Base-by-base conservation (phyloP, 2,113 vertebrate genomes). In the Clarias magur region DNA sequence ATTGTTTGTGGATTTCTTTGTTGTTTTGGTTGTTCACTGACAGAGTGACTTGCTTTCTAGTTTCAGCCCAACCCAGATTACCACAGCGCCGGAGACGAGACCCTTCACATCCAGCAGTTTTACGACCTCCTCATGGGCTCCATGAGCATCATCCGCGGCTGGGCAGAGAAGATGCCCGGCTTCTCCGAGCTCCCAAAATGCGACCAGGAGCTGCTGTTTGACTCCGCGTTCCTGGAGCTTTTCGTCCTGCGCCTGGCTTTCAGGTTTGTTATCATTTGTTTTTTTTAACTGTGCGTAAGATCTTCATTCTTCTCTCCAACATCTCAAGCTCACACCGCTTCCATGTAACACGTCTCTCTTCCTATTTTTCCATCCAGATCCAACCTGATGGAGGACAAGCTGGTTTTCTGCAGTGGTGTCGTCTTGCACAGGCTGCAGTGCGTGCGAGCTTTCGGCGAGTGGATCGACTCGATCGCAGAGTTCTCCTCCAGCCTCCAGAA, bases 181-280 rank as follows among this genome's bases (percentile, higher is more conserved):
- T 98, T 98, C n/a, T 90, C 94, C 0, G 97, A 97, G 0, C 94
- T 99, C 0, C 96, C 96, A 0, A 97, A 96, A 90, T 95, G 96
- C 0, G 98, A 99, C 94, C 98, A 99, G 88, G 98, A 99, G 85
- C 95, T 99, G 67, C 98, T 99, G 78, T 99, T 99, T 70, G 97
- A 99, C 76, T 99, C 98, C 0, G 97, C 98, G 62, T 99, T 99
- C 93, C 93, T 99, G 93, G 98, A 99, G 94, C 97, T 99, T 0
- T 99, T 99, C 42, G 98, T 99, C 65, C 93, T 99, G 86, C 95
- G 98, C 0, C 91, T 99, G 93, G 96, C 97, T 0, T 99, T 99
- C 96, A 98, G 98, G 98, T 99, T 48, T 8, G 48, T 48, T 8
- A 48, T 42, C 6, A 42, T 48, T 48, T 8, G 91, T 48, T 10